phyloP scores from a whole-genome alignment of 1,140 invertebrate genomes.

The Bicyclus anynana region DNA sequence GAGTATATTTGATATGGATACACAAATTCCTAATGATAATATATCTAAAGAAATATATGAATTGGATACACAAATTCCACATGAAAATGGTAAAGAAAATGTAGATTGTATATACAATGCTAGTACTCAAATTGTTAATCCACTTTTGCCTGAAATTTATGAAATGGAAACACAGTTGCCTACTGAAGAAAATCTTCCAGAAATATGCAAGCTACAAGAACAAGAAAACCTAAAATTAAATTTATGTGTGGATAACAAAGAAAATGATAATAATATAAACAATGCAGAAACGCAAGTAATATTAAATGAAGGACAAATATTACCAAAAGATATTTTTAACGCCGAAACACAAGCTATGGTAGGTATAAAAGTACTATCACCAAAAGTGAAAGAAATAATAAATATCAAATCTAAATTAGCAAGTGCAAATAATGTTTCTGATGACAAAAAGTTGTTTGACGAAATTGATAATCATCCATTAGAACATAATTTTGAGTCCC shows the following conservation, averaged over 20 bases:
- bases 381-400: conserved; percentile 10
- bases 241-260: conserved; percentile 40
- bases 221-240: conserved; percentile 44
- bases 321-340: conserved; percentile 32
- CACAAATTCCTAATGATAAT: conserved; percentile 25
- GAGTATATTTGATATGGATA: conserved; percentile 48
- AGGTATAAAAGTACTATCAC: conserved; percentile 10
- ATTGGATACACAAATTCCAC: conserved; percentile 28
- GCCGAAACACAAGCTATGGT: conserved; percentile 40
- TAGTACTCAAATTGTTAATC: conserved; percentile 34
- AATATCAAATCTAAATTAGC: conserved; percentile 13
- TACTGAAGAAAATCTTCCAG: conserved; percentile 32
- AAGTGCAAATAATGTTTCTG: conserved; percentile 35
- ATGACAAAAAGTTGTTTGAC: conserved; percentile 57
- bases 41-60: conserved; percentile 37
- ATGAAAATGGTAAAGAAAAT: conserved; percentile 8
- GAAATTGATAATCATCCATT: conserved; percentile 42
- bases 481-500: conserved; percentile 47
- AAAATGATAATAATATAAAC: conserved; percentile 44
- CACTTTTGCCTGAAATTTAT: conserved; percentile 30
- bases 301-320: conserved; percentile 3
- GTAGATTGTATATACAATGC: conserved; percentile 22
- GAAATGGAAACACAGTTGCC: conserved; percentile 42
- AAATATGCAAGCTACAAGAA: conserved; percentile 37
- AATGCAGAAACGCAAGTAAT: conserved; percentile 43